Base-by-base conservation (phyloP, 2,888 invertebrate genomes). In the Mylabris sibirica region DNA sequence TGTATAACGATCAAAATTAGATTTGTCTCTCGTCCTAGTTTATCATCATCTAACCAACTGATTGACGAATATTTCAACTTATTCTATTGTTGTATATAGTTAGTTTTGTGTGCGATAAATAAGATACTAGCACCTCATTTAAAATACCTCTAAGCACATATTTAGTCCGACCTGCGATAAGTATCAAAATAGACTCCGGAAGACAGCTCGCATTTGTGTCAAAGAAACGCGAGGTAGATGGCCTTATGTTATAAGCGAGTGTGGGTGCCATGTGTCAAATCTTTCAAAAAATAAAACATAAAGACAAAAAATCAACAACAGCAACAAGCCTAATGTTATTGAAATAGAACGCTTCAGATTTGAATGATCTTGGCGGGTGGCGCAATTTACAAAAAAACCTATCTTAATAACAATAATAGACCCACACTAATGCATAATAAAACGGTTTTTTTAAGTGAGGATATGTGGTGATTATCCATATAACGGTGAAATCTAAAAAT, bases 171-270 rank as follows among this genome's bases (percentile, higher is more conserved):
- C 68, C 65, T 65, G 65, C 70, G 66, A 79, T 77, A 75, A 75
- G 79, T 79, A 79, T 80, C 74, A 80, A 83, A 83, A 83, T 83
- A 82, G 81, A 81, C 76, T 79, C 79, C 78, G 83, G 83, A 83
- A 82, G 82, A 79, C 69, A 71, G 71, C 72, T 70, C 72, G 75
- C 78, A 80, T 78, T 78, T 79, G 79, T 79, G 79, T 80, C 80
- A 79, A 80, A 80, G 78, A 77, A 79, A 76, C 74, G 68, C 73
- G 77, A 79, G 79, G 79, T 79, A 77, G 79, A 79, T 75, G 78
- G 78, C 79, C 79, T 76, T 76, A 72, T 63, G 68, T 41, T 65
- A 57, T 35, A 66, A 64, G 65, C 57, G 59, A 63, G 71, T 66
- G 75, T 76, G 71, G 74, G 75, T 76, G 77, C 75, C 71, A 68